These are phyloP conservation scores for Drosophila littoralis DNA, from an alignment of 1,140 invertebrate species.

Conservation along the genomic window DNA sequence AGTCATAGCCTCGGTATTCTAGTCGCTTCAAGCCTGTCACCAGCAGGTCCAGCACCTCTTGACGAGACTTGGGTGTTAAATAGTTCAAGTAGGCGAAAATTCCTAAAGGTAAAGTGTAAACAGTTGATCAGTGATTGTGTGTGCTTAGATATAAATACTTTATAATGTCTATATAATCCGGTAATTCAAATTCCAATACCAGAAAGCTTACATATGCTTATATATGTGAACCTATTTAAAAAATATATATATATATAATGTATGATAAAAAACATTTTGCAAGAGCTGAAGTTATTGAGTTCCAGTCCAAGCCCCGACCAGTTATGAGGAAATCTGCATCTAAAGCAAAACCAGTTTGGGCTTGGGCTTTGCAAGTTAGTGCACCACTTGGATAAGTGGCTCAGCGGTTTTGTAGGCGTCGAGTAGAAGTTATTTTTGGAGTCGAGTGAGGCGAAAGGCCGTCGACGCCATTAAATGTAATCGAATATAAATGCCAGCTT, in stretches of 20 bases:
- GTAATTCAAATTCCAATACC: neutral
- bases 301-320: slow-evolving; percentile 44
- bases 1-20: slow-evolving; percentile 99
- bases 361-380: slow-evolving; percentile 20
- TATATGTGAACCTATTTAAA: neutral
- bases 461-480: slow-evolving; percentile 22
- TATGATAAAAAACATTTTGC: slow-evolving; percentile 47
- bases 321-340: slow-evolving; percentile 67
- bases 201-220: neutral
- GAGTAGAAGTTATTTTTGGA: slow-evolving; percentile 46
- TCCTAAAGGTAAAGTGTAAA: slow-evolving; percentile 85
- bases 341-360: slow-evolving; percentile 59
- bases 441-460: slow-evolving; percentile 35
- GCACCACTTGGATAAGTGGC: slow-evolving; percentile 34
- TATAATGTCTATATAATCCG: too few species aligned
- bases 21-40: slow-evolving; percentile 97
- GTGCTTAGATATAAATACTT: too few species aligned
- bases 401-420: slow-evolving; percentile 44
- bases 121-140: too few species aligned
- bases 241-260: slow-evolving; percentile 7
- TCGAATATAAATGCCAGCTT: slow-evolving; percentile 18
- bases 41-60: slow-evolving; percentile 96
- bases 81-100: slow-evolving; percentile 99
- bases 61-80: slow-evolving; percentile 96
- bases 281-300: slow-evolving; percentile 45